Base-by-base conservation (phyloP, 1,140 invertebrate species). In the Trichomalopsis sarcophagae region DNA sequence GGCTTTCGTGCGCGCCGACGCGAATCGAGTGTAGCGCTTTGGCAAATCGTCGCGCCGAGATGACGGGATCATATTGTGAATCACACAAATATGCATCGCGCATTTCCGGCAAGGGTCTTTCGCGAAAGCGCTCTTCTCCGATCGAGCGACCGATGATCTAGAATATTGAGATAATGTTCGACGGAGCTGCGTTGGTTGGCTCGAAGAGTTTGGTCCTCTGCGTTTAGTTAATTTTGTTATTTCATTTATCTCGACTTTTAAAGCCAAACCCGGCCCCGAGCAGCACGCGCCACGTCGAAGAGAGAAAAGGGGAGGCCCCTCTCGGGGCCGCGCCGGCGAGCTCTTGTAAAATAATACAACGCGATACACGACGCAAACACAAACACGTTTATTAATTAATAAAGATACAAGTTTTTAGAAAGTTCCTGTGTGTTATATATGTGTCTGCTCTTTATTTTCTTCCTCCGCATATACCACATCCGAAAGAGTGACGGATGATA, bases 151-250 rank as follows among this genome's bases (percentile, higher is more conserved):
- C 50, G 50, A 55, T 21, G 5, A 36, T 6, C 33, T 6, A 55
- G 4, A 55, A 55, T 55, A 17, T 55, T 36, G 33, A 50, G 13
- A 55, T 55, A 55, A 55, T 55, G 13, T 10, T 5, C 55, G 55
- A 62, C 5, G 55, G 55, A n/a, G 5, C 40, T 44, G 40, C 55
- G 55, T n/a, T 62, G 6, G 55, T n/a, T 62, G 17, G 4, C 55
- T 88, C 87, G 84, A 88, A 89, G 84, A 88, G 55, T n/a, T 55
- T 89, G 90, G 90, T 91, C 89, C 87, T 87, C 88, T 89, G 90
- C 91, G 91, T 92, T 91, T 93, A 93, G 92, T 93, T 93, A 92
- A 93, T 93, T 92, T 93, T 93, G 92, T 93, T 93, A 93, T 92
- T 92, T 93, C 88, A 92, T 93, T 93, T 92, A 92, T 91, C 89